Conservation (phyloP, 2,113 vertebrate species). For the Oncorhynchus clarkii region DNA sequence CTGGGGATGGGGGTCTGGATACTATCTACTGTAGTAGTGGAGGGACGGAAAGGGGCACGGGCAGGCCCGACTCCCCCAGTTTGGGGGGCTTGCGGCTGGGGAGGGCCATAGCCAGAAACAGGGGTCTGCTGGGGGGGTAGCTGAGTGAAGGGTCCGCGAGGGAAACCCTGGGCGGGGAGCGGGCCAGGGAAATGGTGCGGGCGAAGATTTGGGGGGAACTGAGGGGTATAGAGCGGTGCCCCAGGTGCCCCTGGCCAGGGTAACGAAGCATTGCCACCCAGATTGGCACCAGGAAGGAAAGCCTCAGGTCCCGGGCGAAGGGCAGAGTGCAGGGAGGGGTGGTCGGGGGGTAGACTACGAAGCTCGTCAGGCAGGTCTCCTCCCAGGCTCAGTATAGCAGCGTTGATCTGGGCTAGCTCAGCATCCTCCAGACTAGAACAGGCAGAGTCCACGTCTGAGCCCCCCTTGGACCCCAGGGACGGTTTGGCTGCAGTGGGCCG, state of each 20-base stretch:
- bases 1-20: slow-evolving; percentile 85
- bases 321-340: slow-evolving; percentile 58
- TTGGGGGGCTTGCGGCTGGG: slow-evolving; percentile 51
- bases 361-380: slow-evolving; percentile 87
- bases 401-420: slow-evolving; percentile 72
- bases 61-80: slow-evolving; percentile 66
- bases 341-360: slow-evolving; percentile 79
- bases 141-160: slow-evolving; percentile 53
- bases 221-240: slow-evolving; percentile 39
- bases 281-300: slow-evolving; percentile 38
- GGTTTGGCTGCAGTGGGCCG: slow-evolving; percentile 93
- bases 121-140: slow-evolving; percentile 66
- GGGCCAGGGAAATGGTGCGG: slow-evolving; percentile 67
- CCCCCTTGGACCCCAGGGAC: slow-evolving; percentile 62
- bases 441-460: slow-evolving; percentile 60
- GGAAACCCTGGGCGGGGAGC: slow-evolving; percentile 37
- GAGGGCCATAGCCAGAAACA: slow-evolving; percentile 52
- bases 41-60: slow-evolving; percentile 76
- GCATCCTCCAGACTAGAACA: slow-evolving; percentile 64
- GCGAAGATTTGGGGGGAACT: slow-evolving; percentile 71
- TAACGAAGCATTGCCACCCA: slow-evolving; percentile 51
- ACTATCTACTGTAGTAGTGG: slow-evolving; percentile 88
- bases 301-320: slow-evolving; percentile 52
- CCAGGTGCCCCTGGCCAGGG: slow-evolving; percentile 57
- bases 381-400: slow-evolving; percentile 71